Conservation (phyloP, 2,113 vertebrate species). For the Plecturocebus donacophilus region DNA sequence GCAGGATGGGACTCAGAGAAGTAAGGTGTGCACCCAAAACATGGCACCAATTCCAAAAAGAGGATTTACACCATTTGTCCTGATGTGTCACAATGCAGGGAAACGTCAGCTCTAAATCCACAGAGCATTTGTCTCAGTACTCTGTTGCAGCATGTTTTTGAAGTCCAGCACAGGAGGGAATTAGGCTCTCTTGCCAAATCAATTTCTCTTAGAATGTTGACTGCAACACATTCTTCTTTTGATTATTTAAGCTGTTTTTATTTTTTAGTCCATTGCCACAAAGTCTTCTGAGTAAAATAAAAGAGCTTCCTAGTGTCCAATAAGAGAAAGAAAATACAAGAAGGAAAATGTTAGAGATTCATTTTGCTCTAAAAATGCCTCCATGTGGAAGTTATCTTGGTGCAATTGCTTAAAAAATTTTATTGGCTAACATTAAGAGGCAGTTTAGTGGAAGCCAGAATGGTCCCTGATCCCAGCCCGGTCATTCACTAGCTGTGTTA, state of each 20-base stretch:
- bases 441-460: neutral
- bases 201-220: constrained; percentile 63
- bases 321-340: neutral
- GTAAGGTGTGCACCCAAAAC: neutral
- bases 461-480: neutral
- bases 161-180: constrained; percentile 71
- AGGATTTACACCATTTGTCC: neutral
- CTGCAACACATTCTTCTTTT: constrained; percentile 59
- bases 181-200: constrained; percentile 50
- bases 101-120: constrained; percentile 65
- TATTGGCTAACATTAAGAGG: neutral
- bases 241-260: constrained; percentile 72
- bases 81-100: neutral
- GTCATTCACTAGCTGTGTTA: neutral
- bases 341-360: neutral
- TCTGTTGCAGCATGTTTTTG: constrained; percentile 60
- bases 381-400: neutral
- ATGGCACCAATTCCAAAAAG: neutral
- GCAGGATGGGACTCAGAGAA: neutral
- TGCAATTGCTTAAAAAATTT: neutral
- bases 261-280: neutral
- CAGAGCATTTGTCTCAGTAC: constrained; percentile 66
- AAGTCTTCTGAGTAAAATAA: neutral
- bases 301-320: neutral
- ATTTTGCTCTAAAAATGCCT: neutral